Evolutionary conservation across 2,888 invertebrate genomes (phyloP), one percentile per base, ranked within the genome.

Genomic region (Cheilosia urbana): DNA sequence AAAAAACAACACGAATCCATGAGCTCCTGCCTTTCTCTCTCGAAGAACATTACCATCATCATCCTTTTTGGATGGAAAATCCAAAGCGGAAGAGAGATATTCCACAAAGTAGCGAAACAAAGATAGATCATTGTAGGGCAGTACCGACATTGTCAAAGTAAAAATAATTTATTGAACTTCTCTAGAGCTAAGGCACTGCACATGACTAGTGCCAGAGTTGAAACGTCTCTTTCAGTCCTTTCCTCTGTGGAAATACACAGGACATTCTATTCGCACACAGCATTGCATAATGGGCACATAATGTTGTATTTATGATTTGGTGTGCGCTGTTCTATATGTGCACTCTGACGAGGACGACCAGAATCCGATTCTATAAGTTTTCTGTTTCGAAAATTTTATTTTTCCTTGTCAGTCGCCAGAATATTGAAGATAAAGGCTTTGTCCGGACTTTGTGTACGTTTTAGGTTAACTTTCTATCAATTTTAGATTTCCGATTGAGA

Each of bases 121-220:
- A 82, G 77, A 82, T 82, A 82, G 82, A 82, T 82, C 77, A 82
- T 76, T 77, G 77, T 76, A 55, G 77, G 82, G 82, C 77, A 76
- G 77, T 72, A 65, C 82, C 72, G 82, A 82, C 82, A 82, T 77
- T 82, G 82, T 82, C 77, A 82, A 82, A 82, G 82, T 72, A 66
- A 82, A 82, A 77, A 82, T 82, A 82, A 82, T 82, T 82, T 82
- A 82, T 82, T 82, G 82, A 82, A 82, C 82, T 82, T 77, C 77
- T 76, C 63, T 63, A 55, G 62, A 75, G 65, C 69, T 76, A 76
- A 81, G 81, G 76, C 81, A 81, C 69, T 76, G 81, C 81, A 81
- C 81, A 81, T 81, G 81, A 81, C 81, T 81, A 76, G 37, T 75
- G 63, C 69, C 68, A 75, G 76, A 75, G 68, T 80, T 68, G 68